Base-by-base conservation (phyloP, 1,140 invertebrate genomes). In the Tetramorium simillimum region DNA sequence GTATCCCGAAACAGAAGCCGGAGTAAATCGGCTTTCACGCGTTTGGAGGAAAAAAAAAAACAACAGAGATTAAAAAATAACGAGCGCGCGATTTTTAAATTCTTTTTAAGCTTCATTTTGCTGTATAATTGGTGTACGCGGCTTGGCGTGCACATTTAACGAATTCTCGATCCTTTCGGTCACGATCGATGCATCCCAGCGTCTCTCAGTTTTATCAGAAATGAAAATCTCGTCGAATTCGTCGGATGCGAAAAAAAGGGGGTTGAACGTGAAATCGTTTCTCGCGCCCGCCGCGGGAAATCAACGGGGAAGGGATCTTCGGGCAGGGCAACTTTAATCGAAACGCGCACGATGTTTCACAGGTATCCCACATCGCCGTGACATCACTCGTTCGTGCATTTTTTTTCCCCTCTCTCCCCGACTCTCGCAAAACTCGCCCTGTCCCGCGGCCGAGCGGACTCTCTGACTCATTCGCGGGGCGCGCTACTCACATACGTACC, bases 401-500 rank as follows among this genome's bases (percentile, higher is more conserved):
- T 33, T 33, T 33, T 33, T 33, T 33, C 33, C 33, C 3, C 33
- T 33, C 33, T 33, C 33, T 33, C 33, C 3, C 3, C 3, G 4
- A 33, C 33, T 33, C 33, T 33, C 33, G 33, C 33, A 33, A 33
- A 33, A 33, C 33, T 33, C 33, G 33, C 33, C 33, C 33, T 33
- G 3, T 33, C 33, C 3, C 33, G 33, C 33, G 3, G 4, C 33
- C 0, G 33, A 33, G 4, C 10, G 46, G 46, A 46, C 12, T 43
- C 12, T 43, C 40, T 10, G 40, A 43, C 40, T 33, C 33, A 33
- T 33, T 33, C 33, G 4, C 33, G 33, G 33, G 3, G 33, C 33
- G 33, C 40, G 40, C 40, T 43, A 43, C 40, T 43, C 10, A 46
- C 18, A 53, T 53, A 85, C 95, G 96, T 96, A 97, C 97, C 97